Evolutionary conservation across 1,140 invertebrate species (phyloP).

Genomic region (Capitella teleta): DNA sequence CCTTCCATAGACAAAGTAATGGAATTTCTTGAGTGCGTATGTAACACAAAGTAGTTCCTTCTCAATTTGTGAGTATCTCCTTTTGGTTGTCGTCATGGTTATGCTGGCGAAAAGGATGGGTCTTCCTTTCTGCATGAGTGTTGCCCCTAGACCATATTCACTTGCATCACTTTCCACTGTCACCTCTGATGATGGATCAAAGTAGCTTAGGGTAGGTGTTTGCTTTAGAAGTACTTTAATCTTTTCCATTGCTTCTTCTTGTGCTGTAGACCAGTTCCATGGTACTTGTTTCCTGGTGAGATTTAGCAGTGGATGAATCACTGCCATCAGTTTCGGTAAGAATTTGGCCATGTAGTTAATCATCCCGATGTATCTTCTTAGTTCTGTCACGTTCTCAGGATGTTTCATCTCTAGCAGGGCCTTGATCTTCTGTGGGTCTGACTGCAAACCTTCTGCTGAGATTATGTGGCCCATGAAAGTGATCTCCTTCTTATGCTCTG

Average conservation of each 20-base stretch:
- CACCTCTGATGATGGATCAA: slow-evolving; percentile 19
- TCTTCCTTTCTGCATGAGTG: slow-evolving; percentile 23
- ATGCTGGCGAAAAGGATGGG: slow-evolving; percentile 37
- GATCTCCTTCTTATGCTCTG: no score
- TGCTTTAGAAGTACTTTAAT: background rate
- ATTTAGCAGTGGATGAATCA: slow-evolving; percentile 15
- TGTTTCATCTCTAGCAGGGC: no score
- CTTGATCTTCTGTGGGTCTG: no score
- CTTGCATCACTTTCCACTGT: slow-evolving; percentile 25
- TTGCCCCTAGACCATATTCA: slow-evolving; percentile 24
- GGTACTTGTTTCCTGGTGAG: slow-evolving; percentile 10
- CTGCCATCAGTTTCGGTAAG: slow-evolving; percentile 28
- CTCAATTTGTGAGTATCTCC: slow-evolving; percentile 44
- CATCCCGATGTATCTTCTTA: slow-evolving; percentile 17
- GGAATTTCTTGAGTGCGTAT: slow-evolving; percentile 45
- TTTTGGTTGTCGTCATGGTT: slow-evolving; percentile 33
- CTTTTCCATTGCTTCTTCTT: background rate
- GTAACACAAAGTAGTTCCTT: slow-evolving; percentile 45
- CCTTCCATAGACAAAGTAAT: slow-evolving; percentile 43
- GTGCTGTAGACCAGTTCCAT: no score
- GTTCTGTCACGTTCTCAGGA: background rate
- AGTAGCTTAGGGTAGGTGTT: slow-evolving; percentile 18
- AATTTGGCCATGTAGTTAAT: slow-evolving; percentile 32
- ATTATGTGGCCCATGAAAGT: no score
- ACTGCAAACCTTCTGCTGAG: no score